Base-by-base conservation (phyloP, 2,113 vertebrate genomes). In the Lasiurus cinereus region DNA sequence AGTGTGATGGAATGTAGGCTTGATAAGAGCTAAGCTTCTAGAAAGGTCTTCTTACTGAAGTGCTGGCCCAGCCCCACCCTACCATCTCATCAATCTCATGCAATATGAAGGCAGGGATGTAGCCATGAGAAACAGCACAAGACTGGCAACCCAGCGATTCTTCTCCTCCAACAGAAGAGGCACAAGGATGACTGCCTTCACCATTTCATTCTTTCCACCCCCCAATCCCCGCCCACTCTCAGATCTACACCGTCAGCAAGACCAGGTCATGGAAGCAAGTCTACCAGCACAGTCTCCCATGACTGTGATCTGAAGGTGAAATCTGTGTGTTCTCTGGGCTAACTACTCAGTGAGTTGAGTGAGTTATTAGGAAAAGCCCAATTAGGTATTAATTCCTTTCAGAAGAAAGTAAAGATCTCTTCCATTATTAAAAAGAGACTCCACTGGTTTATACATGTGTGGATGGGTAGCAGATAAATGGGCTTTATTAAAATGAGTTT, bases 401-500 rank as follows among this genome's bases (percentile, higher is more conserved):
- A 33, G 94, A 39, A 94, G 74, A 91, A 82, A 88, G 73, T 64
- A 79, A 83, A 91, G 50, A 39, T 69, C 16, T 80, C 64, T 96
- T 83, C 16, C 5, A 62, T 62, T 39, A n/a, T 39, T 21, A 46
- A 33, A 84, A 83, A 84, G 77, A 88, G 8, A 62, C 12, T 64
- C 43, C 12, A 43, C 5, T 78, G 48, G 39, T 80, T 90, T 82
- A 36, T 66, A 50, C 64, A 77, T 83, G 12, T 72, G 62, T 87
- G 62, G 77, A 43, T 46, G 66, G 22, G 11, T 62, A 76, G 10
- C 50, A 93, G 56, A 70, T 90, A 59, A 80, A 1, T 87, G 39
- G 16, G n/a, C 66, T 91, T 96, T 70, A 50, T 4, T 43, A 31
- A 90, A 84, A 91, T 24, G 5, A 84, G 83, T 76, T 96, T 84